phyloP scores from a whole-genome alignment of 2,113 vertebrate species.

The Brachypteracias leptosomus region DNA sequence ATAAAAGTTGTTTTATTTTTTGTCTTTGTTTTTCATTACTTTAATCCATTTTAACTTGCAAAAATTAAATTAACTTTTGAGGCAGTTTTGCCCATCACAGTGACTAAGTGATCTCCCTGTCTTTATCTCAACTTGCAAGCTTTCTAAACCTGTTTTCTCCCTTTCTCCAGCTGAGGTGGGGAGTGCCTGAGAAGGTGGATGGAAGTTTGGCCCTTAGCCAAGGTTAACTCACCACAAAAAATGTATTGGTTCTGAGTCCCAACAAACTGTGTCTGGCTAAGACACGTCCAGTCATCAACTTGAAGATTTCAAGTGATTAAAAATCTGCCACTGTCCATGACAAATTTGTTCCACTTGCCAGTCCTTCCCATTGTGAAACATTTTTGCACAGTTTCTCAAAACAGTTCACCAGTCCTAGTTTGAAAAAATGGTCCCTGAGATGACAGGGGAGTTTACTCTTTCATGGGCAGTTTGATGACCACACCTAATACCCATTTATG shows the following conservation, averaged over 20 bases:
- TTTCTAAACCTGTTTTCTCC: not conserved
- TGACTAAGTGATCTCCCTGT: not conserved
- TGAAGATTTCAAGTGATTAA: not conserved
- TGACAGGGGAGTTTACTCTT: not conserved
- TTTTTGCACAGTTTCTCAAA: not conserved
- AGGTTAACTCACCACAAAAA: not conserved
- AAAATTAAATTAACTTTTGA: not conserved
- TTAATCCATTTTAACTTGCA: not conserved
- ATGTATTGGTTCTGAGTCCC: not conserved
- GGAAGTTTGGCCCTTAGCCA: not conserved
- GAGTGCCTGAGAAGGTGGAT: not conserved
- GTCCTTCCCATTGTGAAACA: not conserved
- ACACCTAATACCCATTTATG: not conserved
- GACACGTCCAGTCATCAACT: not conserved
- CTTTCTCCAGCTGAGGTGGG: fast-evolving
- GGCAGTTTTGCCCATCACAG: not conserved
- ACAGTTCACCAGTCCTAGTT: not conserved
- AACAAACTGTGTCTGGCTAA: not conserved
- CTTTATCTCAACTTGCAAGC: not conserved
- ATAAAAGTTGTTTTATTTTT: not conserved
- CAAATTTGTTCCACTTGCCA: not conserved
- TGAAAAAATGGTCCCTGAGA: not conserved
- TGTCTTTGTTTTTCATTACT: not conserved
- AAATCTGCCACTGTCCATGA: not conserved
- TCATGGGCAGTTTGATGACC: not conserved